Base-by-base conservation (phyloP, 2,888 invertebrate species). In the Trachelus iudaicus region DNA sequence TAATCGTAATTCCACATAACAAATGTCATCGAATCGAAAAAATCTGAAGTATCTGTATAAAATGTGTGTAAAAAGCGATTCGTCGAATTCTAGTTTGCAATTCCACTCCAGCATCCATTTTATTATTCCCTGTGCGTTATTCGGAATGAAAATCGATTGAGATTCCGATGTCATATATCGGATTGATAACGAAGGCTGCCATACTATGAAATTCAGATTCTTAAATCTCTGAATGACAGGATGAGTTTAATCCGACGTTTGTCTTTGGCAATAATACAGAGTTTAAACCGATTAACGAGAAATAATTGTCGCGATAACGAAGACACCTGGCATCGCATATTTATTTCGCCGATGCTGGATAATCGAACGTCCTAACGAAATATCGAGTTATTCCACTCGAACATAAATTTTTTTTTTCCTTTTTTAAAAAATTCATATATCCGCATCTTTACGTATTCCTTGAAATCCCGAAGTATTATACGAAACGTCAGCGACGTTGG, bases 251-350 rank as follows among this genome's bases (percentile, higher is more conserved):
- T 56, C 56, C 56, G 23, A 23, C 2, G 23, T 23, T 23, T 56
- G 15, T 23, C 56, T 56, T 56, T 9, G 23, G 23, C 4, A 23
- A 56, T 56, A 56, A 9, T 56, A 23, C 1, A 23, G 23, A 56
- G 56, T 23, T 56, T 23, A 23, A 56, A 23, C 71, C 76, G 71
- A 76, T 79, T 79, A 76, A 76, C 76, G 73, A 69, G 74, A 79
- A 79, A 40, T 37, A 79, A 79, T 79, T 40, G 76, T 34, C 40
- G 73, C 71, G 75, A 78, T 73, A 78, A 75, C 37, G 73, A 34
- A n/a, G 56, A 30, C 35, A 34, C 69, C 34, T 69, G 76, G 6
- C 23, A 6, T 56, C 23, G 56, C 9, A 9, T 56, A 23, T 56
- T 56, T 23, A 56, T 56, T 56, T 56, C 56, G 56, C 56, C 56